These are phyloP conservation scores for Meloe dianella DNA, from an alignment of 2,888 invertebrate genomes.

Conservation along the genomic window DNA sequence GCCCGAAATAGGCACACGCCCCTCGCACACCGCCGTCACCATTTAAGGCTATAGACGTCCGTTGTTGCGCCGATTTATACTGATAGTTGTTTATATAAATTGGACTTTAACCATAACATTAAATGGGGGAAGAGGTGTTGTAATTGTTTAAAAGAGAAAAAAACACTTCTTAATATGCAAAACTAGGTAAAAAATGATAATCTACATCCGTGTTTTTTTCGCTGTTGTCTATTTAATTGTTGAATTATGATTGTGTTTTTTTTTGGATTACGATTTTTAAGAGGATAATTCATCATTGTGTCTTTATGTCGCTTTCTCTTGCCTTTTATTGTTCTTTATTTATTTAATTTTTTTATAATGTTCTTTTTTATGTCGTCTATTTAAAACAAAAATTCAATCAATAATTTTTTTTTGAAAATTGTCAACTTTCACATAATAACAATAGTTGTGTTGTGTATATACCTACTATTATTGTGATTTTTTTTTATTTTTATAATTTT, in stretches of 20 bases:
- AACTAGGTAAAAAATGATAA: not conserved
- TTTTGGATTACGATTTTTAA: not conserved
- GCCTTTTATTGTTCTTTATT: not conserved
- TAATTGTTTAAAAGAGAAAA: not conserved
- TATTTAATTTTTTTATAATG: no score
- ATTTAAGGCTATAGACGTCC: constrained; percentile 27
- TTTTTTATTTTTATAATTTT: not conserved
- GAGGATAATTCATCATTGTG: constrained; percentile 1
- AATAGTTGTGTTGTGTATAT: no score
- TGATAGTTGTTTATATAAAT: constrained; percentile 5
- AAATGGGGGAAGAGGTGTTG: not conserved
- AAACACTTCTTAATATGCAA: not conserved
- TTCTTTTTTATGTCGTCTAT: not conserved
- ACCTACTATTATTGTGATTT: no score
- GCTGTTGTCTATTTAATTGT: not conserved
- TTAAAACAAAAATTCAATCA: not conserved
- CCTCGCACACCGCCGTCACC: constrained; percentile 29
- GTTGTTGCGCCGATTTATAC: constrained; percentile 4
- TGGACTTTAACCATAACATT: not conserved
- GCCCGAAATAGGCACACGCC: constrained; percentile 20
- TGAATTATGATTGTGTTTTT: not conserved
- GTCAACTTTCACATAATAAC: not conserved
- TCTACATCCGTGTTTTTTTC: not conserved
- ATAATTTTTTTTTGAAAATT: not conserved
- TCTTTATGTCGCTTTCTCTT: not conserved